A percentile compares a stretch with the other conserved stretches of the same genome.
Evolutionary conservation across 2,113 vertebrate genomes (phyloP).

Genomic region (Burhinus oedicnemus): DNA sequence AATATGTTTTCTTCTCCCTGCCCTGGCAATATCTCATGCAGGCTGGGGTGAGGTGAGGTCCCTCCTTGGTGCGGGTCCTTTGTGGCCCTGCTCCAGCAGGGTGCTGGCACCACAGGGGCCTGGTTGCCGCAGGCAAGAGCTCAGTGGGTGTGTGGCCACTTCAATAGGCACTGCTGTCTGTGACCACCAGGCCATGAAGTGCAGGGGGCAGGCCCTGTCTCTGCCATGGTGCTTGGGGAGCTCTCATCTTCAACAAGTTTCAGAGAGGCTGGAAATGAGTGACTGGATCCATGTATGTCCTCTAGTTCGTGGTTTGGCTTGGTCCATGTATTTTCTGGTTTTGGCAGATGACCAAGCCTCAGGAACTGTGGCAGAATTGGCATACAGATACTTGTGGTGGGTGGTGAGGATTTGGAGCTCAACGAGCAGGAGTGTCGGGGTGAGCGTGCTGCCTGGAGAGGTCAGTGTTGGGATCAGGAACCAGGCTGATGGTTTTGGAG

Average conservation of each 20-base stretch:
- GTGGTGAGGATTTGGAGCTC: neutral
- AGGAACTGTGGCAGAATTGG: neutral
- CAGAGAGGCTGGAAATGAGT: neutral
- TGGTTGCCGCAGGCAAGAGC: no score
- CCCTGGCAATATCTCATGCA: no score
- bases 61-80: neutral
- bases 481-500: neutral
- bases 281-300: neutral
- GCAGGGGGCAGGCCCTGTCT: no score
- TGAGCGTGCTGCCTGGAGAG: neutral
- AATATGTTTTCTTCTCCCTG: neutral
- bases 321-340: neutral
- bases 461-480: neutral
- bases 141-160: neutral
- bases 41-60: neutral
- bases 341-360: neutral
- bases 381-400: neutral
- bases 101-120: neutral
- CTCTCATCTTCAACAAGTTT: neutral
- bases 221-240: neutral
- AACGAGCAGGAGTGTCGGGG: no score
- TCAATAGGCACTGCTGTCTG: no score
- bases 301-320: neutral
- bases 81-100: neutral
- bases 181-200: accelerated